Evolutionary conservation across 2,113 vertebrate genomes (phyloP).

Genomic region (Glaucomys volans): DNA sequence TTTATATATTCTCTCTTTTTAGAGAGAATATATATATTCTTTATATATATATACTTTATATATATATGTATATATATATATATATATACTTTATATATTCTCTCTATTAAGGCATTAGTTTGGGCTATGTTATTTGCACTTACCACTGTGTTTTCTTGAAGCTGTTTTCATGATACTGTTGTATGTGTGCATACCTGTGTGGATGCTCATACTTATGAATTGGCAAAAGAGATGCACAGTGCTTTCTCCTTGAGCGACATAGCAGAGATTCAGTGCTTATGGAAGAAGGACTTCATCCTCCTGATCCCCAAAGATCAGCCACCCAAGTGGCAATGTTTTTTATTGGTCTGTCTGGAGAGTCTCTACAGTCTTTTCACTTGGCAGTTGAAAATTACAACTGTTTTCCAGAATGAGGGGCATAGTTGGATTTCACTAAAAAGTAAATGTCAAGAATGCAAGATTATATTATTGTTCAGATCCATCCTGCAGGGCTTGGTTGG

Average conservation of each 20-base stretch:
- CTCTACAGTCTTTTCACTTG: not conserved
- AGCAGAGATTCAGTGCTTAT: not conserved
- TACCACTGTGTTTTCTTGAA: not conserved
- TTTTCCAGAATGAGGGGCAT: not conserved
- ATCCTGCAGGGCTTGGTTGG: too few relatives aligned
- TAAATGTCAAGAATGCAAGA: too few relatives aligned
- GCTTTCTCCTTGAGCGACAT: fast-evolving
- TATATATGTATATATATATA: too few relatives aligned
- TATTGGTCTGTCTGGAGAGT: not conserved
- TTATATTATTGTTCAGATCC: not conserved
- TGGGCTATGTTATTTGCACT: not conserved
- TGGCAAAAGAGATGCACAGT: fast-evolving
- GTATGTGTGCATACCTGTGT: too few relatives aligned
- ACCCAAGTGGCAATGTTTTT: not conserved
- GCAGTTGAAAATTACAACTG: not conserved
- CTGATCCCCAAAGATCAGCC: not conserved
- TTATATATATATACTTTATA: too few relatives aligned
- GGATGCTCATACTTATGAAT: not conserved
- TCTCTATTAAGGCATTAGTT: not conserved
- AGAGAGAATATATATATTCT: too few relatives aligned
- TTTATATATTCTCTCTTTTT: too few relatives aligned
- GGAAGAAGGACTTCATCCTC: not conserved
- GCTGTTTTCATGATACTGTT: not conserved
- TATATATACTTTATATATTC: too few relatives aligned
- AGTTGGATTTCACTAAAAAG: not conserved